Conservation (phyloP, 2,113 vertebrate species). For the Nematolebias whitei region DNA sequence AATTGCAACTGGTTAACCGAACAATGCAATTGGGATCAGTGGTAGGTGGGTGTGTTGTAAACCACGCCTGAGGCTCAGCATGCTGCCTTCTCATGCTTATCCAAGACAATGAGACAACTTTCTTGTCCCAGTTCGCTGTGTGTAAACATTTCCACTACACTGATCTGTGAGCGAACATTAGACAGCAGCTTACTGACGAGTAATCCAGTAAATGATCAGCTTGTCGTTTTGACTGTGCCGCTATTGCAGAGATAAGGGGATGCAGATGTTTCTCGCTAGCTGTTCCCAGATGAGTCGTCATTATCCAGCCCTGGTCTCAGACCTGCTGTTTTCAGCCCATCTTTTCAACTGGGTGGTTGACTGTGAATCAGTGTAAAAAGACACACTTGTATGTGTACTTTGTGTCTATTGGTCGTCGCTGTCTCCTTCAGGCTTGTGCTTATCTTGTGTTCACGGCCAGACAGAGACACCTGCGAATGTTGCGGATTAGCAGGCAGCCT, state of each 20-base stretch:
- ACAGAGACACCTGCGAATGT: conserved; percentile 71
- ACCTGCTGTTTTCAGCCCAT: conserved; percentile 61
- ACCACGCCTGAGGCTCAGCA: conserved; percentile 30
- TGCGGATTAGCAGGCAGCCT: conserved; percentile 72
- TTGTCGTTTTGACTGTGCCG: conserved; percentile 60
- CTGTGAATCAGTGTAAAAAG: conserved; percentile 42
- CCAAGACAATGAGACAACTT: conserved; percentile 52
- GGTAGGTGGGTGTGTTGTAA: conserved; percentile 30
- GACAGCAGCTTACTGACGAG: conserved; percentile 59
- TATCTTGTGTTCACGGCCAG: conserved; percentile 76
- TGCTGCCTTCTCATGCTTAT: conserved; percentile 51
- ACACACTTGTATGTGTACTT: conserved; percentile 40
- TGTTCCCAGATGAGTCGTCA: conserved; percentile 65
- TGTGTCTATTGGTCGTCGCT: conserved; percentile 47
- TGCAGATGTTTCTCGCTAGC: conserved; percentile 67
- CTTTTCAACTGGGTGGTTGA: conserved; percentile 58
- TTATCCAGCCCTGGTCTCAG: conserved; percentile 62
- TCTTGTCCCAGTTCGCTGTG: conserved; percentile 40
- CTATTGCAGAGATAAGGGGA: conserved; percentile 59
- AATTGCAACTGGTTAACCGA: conserved; percentile 28
- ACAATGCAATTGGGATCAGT: conserved; percentile 35
- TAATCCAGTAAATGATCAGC: conserved; percentile 69
- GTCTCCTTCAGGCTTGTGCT: conserved; percentile 62
- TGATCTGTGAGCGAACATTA: conserved; percentile 66
- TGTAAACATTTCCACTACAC: conserved; percentile 65